These are phyloP conservation scores for Heliconius himera DNA, from an alignment of 1,140 invertebrate genomes.

Conservation along the genomic window DNA sequence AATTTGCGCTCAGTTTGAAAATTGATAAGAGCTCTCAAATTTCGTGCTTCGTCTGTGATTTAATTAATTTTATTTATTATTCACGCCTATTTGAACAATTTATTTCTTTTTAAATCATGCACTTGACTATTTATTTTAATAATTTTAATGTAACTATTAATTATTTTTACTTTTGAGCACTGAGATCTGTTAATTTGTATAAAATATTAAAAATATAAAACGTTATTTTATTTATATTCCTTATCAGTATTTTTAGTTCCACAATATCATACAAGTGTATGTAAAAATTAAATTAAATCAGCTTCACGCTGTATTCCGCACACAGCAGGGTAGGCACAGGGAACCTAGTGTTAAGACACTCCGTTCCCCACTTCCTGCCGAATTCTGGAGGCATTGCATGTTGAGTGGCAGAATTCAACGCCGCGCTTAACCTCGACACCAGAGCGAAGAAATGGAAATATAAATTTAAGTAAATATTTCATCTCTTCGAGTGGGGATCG, in stretches of 20 bases:
- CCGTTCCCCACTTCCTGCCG: too few relatives aligned
- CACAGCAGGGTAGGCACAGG: too few relatives aligned
- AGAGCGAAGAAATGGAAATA: too few relatives aligned
- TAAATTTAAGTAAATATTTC: too few relatives aligned
- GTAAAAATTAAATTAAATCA: too few relatives aligned
- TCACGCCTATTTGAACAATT: constrained; percentile 63
- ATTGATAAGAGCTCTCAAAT: constrained; percentile 66
- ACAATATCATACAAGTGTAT: too few relatives aligned
- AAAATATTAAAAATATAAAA: constrained; percentile 59
- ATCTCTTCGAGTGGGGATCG: too few relatives aligned
- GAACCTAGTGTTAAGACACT: too few relatives aligned
- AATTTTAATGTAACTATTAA: constrained; percentile 61
- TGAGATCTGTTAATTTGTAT: constrained; percentile 80
- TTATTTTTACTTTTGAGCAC: constrained; percentile 76
- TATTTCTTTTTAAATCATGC: constrained; percentile 68
- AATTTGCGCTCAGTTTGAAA: constrained; percentile 15
- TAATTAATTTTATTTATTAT: constrained; percentile 67
- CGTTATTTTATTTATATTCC: constrained; percentile 37
- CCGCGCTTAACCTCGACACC: too few relatives aligned
- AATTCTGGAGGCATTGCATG: too few relatives aligned
- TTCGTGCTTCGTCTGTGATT: constrained; percentile 74
- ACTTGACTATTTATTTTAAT: constrained; percentile 75
- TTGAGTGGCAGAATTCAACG: too few relatives aligned
- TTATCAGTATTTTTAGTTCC: neutral
- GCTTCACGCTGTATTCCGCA: too few relatives aligned